These are phyloP conservation scores for Antitype chi DNA, from an alignment of 2,888 invertebrate species.

Conservation along the genomic window DNA sequence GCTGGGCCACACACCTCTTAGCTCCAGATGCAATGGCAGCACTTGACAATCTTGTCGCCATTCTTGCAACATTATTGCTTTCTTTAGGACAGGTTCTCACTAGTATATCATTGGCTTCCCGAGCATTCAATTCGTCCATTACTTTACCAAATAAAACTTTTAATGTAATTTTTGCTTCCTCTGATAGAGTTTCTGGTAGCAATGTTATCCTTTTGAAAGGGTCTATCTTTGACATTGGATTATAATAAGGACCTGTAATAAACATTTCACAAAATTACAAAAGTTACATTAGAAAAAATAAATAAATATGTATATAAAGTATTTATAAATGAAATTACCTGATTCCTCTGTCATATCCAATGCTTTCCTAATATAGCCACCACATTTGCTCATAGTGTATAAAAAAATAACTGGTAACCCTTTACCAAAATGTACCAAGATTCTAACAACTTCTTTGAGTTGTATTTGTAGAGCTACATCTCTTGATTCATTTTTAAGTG, in stretches of 20 bases:
- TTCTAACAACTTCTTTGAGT: constrained; percentile 93
- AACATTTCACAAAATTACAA: background rate
- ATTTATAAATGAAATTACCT: constrained; percentile 70
- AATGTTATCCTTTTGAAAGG: constrained; percentile 94
- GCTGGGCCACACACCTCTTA: constrained; percentile 78
- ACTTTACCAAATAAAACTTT: constrained; percentile 92
- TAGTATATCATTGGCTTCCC: constrained; percentile 95
- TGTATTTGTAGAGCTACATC: constrained; percentile 92
- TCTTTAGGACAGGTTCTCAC: constrained; percentile 93
- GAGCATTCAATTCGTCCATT: constrained; percentile 93
- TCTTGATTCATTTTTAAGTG: constrained; percentile 88
- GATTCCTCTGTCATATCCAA: constrained; percentile 92
- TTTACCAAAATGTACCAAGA: constrained; percentile 94
- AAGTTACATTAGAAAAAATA: background rate
- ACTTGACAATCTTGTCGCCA: constrained; percentile 84
- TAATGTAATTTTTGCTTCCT: constrained; percentile 92
- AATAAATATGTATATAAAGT: background rate
- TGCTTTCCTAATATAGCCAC: constrained; percentile 92
- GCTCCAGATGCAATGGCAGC: constrained; percentile 79
- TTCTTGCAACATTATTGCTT: constrained; percentile 82
- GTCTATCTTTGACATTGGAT: constrained; percentile 92
- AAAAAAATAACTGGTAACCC: constrained; percentile 95
- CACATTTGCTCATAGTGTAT: constrained; percentile 93
- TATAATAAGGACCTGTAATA: constrained; percentile 89
- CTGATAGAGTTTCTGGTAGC: constrained; percentile 92